These are phyloP conservation scores for Suricata suricatta DNA, from an alignment of 2,113 vertebrate species.

Conservation along the genomic window DNA sequence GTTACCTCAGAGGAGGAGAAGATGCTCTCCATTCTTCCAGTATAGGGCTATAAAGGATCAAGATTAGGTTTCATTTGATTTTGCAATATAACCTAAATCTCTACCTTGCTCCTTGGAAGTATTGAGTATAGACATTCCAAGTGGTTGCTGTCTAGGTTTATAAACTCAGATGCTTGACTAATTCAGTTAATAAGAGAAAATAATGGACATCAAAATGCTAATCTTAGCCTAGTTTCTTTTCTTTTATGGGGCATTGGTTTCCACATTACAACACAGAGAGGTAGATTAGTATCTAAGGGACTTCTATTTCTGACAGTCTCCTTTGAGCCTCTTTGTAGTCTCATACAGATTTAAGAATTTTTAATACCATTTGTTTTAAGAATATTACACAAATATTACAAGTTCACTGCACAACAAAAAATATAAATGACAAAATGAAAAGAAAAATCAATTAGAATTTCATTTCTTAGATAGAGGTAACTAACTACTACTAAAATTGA, in stretches of 20 bases:
- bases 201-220: conserved; percentile 21
- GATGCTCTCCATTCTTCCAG: not conserved
- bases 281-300: not conserved
- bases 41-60: not conserved
- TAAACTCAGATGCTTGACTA: not conserved
- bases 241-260: not conserved
- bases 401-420: not conserved
- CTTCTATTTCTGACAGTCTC: not conserved
- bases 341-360: not conserved
- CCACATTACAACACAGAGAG: not conserved
- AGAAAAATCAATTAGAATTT: not conserved
- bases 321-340: not conserved
- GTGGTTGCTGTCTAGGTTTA: not conserved
- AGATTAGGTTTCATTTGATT: not conserved
- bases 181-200: not conserved
- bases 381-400: not conserved
- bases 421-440: not conserved
- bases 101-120: not conserved
- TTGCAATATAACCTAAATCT: not conserved
- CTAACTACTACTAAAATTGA: conserved; percentile 7
- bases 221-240: not conserved
- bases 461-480: not conserved
- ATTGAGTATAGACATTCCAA: not conserved
- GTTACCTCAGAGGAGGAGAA: not conserved
- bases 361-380: not conserved